Base-by-base conservation (phyloP, 1,140 invertebrate genomes). In the Apis dorsata region DNA sequence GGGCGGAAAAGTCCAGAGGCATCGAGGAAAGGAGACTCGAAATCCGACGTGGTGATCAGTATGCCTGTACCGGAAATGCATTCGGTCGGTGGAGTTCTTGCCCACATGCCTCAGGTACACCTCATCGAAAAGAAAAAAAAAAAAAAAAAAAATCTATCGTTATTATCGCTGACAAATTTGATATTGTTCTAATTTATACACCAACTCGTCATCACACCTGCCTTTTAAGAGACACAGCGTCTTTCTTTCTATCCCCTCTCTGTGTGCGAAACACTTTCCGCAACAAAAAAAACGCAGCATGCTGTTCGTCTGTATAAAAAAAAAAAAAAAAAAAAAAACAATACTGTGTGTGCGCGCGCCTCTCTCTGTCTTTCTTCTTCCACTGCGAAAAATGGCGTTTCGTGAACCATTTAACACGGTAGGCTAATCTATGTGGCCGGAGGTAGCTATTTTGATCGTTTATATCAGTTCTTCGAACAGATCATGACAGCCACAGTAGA, bases 401-500 rank as follows among this genome's bases (percentile, higher is more conserved):
- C 63, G 55, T 69, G 86, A 88, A 88, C 77, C 66, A 80, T 74
- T 81, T 44, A 55, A 85, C 85, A 92, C 91, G 92, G 91, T 92
- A 92, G 92, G 91, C 90, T 92, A 90, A 89, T 91, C 86, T 91
- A 87, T 90, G 89, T 91, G 88, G 84, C 81, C 79, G 85, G 80
- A 88, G 80, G 86, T 87, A 90, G 90, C 88, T 91, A 89, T 90
- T 91, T 92, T 92, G 91, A 93, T 91, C 86, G 90, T 92, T 92
- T 92, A 92, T 93, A 92, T 92, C 85, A 94, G 93, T 94, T 94
- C 90, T 94, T 94, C 90, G 93, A 94, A 90, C 95, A 98, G 97
- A 98, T 98, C 90, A 97, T 98, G 96, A 98, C 97, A 88, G 98
- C 98, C 9, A 98, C 97, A 71, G 97, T 98, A 88, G 97, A 98